Base-by-base conservation (phyloP, 37 sponge, comb jelly and placozoan genomes). In the Aplysina aerophoba region DNA sequence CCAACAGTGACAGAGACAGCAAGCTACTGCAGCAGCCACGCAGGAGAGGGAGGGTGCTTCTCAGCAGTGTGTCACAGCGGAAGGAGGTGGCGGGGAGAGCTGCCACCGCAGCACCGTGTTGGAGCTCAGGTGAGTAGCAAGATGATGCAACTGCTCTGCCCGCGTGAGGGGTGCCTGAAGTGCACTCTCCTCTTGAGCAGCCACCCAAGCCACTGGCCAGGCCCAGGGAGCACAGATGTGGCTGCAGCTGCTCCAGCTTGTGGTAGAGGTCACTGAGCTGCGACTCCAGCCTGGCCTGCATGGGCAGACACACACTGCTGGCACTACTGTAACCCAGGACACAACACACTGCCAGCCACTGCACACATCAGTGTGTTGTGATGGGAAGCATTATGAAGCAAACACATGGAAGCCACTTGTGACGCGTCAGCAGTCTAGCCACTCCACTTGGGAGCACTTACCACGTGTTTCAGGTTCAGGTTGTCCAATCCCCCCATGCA, bases 381-480 rank as follows among this genome's bases (percentile, higher is more conserved):
- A 83, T 19, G 40, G 39, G 40, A 20, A 25, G 15, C 6, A 12
- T 68, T 11, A 28, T 17, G 0, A 27, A 53, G 25, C 5, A 30
- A 30, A 53, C 37, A 73, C 27, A 28, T 5, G 15, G 34, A 37
- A 12, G 6, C 15, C 22, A 39, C 50, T 44, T n/a, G n/a, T n/a
- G n/a, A n/a, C n/a, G n/a, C n/a, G n/a, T n/a, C n/a, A n/a, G n/a
- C n/a, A n/a, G n/a, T n/a, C n/a, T n/a, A n/a, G 13, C 57, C 59
- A 81, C 15, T 58, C 37, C 34, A 39, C 61, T 16, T 5, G 19
- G 13, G 13, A 2, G 27, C 20, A 68, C 90, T 86, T 17, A 86
- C 91, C 83, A 90, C 80, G 21, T 86, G 83, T 37, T 77, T 71
- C 15, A 86, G 79, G 50, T 91, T 91, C 54, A 91, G 50, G 64